Evolutionary conservation across 2,113 vertebrate genomes (phyloP).

Genomic region (Triplophysa dalaica): DNA sequence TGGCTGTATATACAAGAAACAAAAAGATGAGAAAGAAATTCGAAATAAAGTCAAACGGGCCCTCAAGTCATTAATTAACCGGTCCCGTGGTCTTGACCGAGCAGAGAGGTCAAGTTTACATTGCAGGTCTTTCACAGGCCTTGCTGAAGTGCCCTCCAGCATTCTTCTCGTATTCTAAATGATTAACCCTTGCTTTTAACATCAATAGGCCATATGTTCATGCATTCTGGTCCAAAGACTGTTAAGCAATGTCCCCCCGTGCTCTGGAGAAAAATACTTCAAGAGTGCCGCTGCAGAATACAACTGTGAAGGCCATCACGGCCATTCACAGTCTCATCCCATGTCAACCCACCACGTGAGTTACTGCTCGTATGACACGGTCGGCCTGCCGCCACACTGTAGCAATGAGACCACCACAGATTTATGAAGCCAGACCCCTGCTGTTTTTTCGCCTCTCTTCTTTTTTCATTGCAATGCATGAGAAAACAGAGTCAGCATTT

Average conservation of each 20-base stretch:
- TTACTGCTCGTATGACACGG: slow-evolving; percentile 61
- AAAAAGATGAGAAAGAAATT: not conserved
- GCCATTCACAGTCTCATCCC: slow-evolving; percentile 67
- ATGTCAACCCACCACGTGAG: slow-evolving; percentile 67
- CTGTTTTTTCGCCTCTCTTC: slow-evolving; percentile 51
- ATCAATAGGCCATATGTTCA: slow-evolving; percentile 20
- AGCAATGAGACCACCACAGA: slow-evolving; percentile 64
- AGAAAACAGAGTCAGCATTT: slow-evolving; percentile 36
- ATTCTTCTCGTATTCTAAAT: not conserved
- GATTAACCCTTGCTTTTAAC: slow-evolving; percentile 23
- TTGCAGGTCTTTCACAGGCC: slow-evolving; percentile 3
- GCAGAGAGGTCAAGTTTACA: slow-evolving; percentile 21
- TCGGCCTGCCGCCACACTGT: slow-evolving; percentile 63
- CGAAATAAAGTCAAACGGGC: not conserved
- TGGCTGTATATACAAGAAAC: not conserved
- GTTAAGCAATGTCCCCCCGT: not conserved
- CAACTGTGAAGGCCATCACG: slow-evolving; percentile 68
- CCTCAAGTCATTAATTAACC: slow-evolving; percentile 26
- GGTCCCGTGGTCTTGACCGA: slow-evolving; percentile 1
- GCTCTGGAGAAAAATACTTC: not conserved
- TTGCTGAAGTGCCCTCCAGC: slow-evolving; percentile 8
- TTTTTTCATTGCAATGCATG: slow-evolving; percentile 39
- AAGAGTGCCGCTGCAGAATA: slow-evolving; percentile 48
- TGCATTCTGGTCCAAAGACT: slow-evolving; percentile 11
- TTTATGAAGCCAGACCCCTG: slow-evolving; percentile 63